phyloP scores from a whole-genome alignment of 2,888 invertebrate genomes.

The Dusona sp. region DNA sequence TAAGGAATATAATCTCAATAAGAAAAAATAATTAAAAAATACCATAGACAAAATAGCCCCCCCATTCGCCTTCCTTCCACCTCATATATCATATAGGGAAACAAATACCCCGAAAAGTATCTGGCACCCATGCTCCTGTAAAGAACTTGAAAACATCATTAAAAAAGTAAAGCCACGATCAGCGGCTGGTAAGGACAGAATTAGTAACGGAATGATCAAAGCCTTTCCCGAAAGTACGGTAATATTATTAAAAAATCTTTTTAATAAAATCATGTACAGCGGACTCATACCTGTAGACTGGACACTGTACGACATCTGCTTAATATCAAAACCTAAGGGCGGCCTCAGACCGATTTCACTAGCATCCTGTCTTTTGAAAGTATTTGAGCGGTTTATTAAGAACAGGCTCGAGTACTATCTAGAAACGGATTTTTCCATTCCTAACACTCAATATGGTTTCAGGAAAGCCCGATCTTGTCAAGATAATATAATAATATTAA shows the following conservation, averaged over 20 bases:
- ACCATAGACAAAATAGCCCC: constrained; percentile 35
- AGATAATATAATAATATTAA: constrained; percentile 43
- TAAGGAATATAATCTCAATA: not conserved
- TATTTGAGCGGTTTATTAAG: constrained; percentile 49
- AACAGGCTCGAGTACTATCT: constrained; percentile 46
- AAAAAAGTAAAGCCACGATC: not conserved
- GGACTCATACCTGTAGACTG: constrained; percentile 35
- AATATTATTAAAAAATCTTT: not conserved
- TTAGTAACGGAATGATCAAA: constrained; percentile 34
- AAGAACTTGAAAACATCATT: constrained; percentile 1
- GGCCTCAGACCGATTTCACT: constrained; percentile 49
- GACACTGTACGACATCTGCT: constrained; percentile 20
- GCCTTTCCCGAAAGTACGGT: not conserved
- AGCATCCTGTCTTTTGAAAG: constrained; percentile 34
- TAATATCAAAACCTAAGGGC: constrained; percentile 52
- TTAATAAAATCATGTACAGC: constrained; percentile 43
- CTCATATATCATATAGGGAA: too few species aligned
- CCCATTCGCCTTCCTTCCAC: not conserved
- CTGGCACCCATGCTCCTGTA: constrained; percentile 16
- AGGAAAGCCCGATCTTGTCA: constrained; percentile 25
- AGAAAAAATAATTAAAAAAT: not conserved
- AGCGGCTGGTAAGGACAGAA: constrained; percentile 39
- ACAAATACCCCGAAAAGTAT: not conserved
- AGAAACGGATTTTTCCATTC: not conserved
- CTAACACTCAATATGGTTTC: too few species aligned